phyloP scores from a whole-genome alignment of 2,113 vertebrate species.

The Charadrius vociferus region DNA sequence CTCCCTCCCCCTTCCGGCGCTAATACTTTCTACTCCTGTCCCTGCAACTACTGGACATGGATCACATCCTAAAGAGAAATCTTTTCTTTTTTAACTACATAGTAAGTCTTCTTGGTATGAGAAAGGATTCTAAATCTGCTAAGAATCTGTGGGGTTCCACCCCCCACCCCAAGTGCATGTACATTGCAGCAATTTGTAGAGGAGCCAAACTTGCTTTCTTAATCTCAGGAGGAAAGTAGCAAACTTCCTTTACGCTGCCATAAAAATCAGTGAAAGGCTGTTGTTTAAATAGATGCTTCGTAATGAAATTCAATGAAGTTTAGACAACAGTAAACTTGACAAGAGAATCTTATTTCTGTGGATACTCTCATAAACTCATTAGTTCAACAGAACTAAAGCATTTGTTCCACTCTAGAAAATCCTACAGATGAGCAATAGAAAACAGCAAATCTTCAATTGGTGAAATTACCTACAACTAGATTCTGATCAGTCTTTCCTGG shows the following conservation, averaged over 20 bases:
- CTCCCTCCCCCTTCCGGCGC: neutral
- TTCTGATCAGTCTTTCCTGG: neutral
- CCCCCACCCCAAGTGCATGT: accelerated
- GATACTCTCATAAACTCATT: neutral
- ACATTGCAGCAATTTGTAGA: neutral
- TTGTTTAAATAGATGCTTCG: neutral
- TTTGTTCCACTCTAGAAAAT: neutral
- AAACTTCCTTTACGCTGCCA: neutral
- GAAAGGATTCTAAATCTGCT: neutral
- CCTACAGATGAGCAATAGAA: neutral
- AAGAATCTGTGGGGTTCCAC: neutral
- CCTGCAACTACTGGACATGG: neutral
- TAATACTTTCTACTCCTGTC: neutral
- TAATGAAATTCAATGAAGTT: neutral
- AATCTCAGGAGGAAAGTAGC: neutral
- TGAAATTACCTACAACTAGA: neutral
- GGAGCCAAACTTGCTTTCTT: neutral
- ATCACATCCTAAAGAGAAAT: neutral
- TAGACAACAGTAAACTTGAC: neutral
- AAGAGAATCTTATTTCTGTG: neutral
- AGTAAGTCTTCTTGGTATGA: neutral
- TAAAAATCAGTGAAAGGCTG: neutral
- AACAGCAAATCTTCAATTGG: neutral
- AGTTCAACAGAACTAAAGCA: neutral
- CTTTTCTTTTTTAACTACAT: neutral